These are phyloP conservation scores for Hetaerina americana DNA, from an alignment of 1,140 invertebrate genomes.

Conservation along the genomic window DNA sequence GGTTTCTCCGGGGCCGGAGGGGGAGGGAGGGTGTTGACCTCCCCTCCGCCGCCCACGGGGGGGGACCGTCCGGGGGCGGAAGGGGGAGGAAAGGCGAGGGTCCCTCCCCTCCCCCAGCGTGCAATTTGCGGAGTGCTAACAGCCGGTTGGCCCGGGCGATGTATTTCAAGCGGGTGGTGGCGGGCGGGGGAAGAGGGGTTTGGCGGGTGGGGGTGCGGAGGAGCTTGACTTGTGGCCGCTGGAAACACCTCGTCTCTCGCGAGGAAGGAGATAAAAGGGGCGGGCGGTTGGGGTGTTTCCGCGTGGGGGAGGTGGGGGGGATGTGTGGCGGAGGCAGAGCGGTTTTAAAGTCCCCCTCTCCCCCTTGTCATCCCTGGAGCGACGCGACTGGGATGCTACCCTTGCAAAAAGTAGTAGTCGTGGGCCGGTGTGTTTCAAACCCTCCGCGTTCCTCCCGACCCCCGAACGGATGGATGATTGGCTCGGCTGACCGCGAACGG, in stretches of 20 bases:
- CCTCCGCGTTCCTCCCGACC: too few species aligned
- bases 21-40: not conserved
- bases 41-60: too few species aligned
- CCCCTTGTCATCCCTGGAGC: not conserved
- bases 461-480: too few species aligned
- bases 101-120: not conserved
- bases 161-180: too few species aligned
- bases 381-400: too few species aligned
- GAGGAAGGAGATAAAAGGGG: too few species aligned
- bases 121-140: not conserved
- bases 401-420: too few species aligned
- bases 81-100: not conserved
- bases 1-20: not conserved
- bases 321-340: not conserved
- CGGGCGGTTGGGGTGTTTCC: not conserved
- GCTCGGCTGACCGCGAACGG: too few species aligned
- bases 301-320: not conserved
- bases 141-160: not conserved
- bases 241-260: too few species aligned
- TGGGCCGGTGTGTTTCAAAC: too few species aligned
- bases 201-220: not conserved
- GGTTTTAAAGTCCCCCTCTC: too few species aligned
- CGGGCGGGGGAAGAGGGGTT: too few species aligned
- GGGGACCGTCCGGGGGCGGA: not conserved
- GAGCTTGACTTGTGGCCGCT: not conserved